These are phyloP conservation scores for Rhagonycha lutea DNA, from an alignment of 2,888 invertebrate species.

Conservation along the genomic window DNA sequence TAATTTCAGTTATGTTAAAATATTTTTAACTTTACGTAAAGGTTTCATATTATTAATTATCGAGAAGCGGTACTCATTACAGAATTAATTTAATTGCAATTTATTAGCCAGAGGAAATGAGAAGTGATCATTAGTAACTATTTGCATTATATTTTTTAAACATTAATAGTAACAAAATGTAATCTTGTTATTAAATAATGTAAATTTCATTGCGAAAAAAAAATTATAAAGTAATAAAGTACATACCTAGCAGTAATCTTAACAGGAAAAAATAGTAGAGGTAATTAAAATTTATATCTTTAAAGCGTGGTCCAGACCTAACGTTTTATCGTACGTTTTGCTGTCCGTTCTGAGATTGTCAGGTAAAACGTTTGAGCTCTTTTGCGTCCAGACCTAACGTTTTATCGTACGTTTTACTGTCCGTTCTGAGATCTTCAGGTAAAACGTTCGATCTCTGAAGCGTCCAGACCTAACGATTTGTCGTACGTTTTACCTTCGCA, in stretches of 20 bases:
- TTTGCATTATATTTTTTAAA: background rate
- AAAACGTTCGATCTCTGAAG: no score
- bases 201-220: background rate
- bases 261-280: no score
- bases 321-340: no score
- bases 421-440: no score
- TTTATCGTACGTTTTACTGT: no score
- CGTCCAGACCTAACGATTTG: no score
- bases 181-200: background rate
- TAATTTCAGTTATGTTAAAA: constrained; percentile 20
- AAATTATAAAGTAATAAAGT: background rate
- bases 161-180: background rate
- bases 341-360: no score
- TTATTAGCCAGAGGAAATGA: background rate
- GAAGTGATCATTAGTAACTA: background rate
- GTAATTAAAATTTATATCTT: no score
- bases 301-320: no score
- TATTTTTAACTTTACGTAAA: background rate
- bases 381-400: no score
- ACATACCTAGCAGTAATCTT: background rate
- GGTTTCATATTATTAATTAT: background rate
- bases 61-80: background rate
- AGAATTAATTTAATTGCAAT: background rate
- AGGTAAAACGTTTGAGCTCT: no score
- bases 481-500: no score